Evolutionary conservation across 2,113 vertebrate genomes (phyloP), one percentile per base, ranked within the genome.

Genomic region (Psilopsiagon aymara): DNA sequence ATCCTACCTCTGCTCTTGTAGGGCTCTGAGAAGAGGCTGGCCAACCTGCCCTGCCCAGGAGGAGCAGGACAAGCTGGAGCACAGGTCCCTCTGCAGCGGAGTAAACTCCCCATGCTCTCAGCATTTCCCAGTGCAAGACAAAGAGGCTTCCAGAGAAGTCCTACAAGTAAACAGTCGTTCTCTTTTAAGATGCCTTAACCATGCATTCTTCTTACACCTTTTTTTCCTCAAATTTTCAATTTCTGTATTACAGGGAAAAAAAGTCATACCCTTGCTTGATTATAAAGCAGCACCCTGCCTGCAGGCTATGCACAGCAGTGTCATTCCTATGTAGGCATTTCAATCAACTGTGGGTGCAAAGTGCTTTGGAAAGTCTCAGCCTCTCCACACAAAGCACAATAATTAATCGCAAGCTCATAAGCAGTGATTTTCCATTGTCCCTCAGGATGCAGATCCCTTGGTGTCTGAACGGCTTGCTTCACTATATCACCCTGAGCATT

Each of bases 401-500:
- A 88, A 94, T 96, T 49, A 93, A 96, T 83, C 12, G 23, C 69
- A 13, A n/a, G 77, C 33, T 68, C 11, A 11, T 49, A 73, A 55
- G 88, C 62, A 16, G 7, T 12, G 66, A 77, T 90, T 91, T 91
- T 59, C 89, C 18, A 2, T 28, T 7, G 24, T 66, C 92, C 83
- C 92, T 79, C 1, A 18, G 86, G 88, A 92, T 31, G 88, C 3
- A 2, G 62, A 57, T 95, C 67, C 82, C 86, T 37, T 15, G 46
- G 62, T 28, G 43, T 41, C 73, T 79, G 67, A 92, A 27, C 2
- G 20, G 7, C 44, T 87, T 19, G 37, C 86, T 80, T 66, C 92
- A 44, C 75, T 95, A 29, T 84, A 88, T 97, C 95, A 82, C 84
- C 93, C 83, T 3, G 4, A 87, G 85, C 93, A 51, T 71, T 90